Evolutionary conservation across 2,888 invertebrate species (phyloP), one percentile per base, ranked within the genome.

Genomic region (Philhelius pedissequus): DNA sequence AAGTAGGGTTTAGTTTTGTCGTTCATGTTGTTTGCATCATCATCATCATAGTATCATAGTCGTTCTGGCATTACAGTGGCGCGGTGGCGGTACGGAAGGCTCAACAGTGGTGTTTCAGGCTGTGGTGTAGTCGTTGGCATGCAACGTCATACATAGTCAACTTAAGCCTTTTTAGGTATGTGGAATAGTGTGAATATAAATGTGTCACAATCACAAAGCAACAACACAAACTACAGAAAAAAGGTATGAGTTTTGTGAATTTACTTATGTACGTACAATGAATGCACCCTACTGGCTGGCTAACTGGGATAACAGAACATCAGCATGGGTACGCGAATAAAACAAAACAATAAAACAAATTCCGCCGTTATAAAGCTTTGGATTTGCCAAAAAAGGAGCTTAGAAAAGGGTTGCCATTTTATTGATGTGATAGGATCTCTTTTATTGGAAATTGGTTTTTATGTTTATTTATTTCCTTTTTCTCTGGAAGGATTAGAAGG

Each of bases 321-420:
- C 32, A 48, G 22, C 64, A 38, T 38, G 71, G 54, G 32, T 22
- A 38, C 13, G 43, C 5, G 13, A 68, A 64, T 18, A 38, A 69
- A 52, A 60, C 2, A 11, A 50, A 56, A 48, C 8, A 35, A 60
- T 43, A 38, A 45, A 50, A 45, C 48, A 71, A 76, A 84, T 80
- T 79, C 68, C 60, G 62, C 68, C 60, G 62, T 76, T 71, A 71
- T 66, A 80, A 71, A 80, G 80, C 84, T 79, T 71, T 20, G 6
- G 30, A 54, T 64, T 78, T 13, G 30, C 20, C 3, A 20, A 71
- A 58, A 13, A 20, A 45, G 66, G 80, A 76, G 71, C 68, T 84
- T 71, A 25, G 38, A 20, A 38, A n/a, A 68, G 71, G 74, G 80
- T 76, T 84, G 68, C 76, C 68, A 54, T 8, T 40, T 20, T 20